Evolutionary conservation across 2,888 invertebrate genomes (phyloP), one percentile per base, ranked within the genome.

Genomic region (Colletes collaris): DNA sequence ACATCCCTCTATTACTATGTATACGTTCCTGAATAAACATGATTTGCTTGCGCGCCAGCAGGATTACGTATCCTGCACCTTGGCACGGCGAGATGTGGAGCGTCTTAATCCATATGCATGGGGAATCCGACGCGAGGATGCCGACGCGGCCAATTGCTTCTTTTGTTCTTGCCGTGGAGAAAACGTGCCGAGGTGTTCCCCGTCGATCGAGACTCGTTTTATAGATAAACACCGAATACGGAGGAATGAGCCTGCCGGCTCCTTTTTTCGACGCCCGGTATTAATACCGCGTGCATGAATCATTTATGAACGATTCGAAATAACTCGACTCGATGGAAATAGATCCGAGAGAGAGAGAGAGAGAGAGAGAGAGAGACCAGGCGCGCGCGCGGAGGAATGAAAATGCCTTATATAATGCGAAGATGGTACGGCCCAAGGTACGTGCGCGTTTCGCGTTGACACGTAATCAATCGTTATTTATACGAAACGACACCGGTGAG

Each of bases 11-110:
- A 82, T 87, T 81, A 79, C 84, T 81, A 83, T 87, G 82, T 82
- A 85, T 80, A 81, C 82, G 80, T 79, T 85, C 80, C 83, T 88
- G 88, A 88, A 88, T 88, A 89, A 88, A 89, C 86, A 89, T 89
- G 87, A 87, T 86, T 86, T 76, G 79, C 77, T 71, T 76, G 81
- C 79, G 80, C 81, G 76, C 71, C 84, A 50, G 72, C 72, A 79
- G 82, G 82, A 85, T 85, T 85, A 85, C 80, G 81, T 82, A 85
- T 79, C 81, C 80, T 79, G 76, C 71, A 73, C 76, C 81, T 81
- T 81, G 73, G 70, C 70, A 7, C 59, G 56, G 66, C 75, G 81
- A 84, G 79, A 76, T 76, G 78, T 59, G 76, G 74, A 79, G 83
- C 85, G 76, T 81, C 83, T 85, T 85, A 78, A 85, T 85, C 85